Conservation (phyloP, 2,888 invertebrate genomes). For the Seladonia tumulorum region DNA sequence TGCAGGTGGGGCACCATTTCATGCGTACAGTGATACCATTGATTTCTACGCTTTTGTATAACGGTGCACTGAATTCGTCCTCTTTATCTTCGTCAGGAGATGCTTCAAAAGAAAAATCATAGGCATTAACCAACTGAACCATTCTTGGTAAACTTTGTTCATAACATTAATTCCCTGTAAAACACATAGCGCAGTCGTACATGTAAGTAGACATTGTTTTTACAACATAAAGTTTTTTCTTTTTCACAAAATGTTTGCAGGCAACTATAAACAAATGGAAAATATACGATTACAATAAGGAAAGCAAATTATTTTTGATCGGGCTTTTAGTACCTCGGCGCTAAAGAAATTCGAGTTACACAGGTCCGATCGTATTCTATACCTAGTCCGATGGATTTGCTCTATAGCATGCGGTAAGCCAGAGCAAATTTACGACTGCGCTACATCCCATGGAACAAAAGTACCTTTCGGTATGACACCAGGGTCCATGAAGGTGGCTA, state of each 20-base stretch:
- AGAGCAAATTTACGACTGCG: not conserved
- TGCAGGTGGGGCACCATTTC: conserved; percentile 99
- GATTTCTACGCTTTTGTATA: conserved; percentile 99
- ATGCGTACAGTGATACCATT: conserved; percentile 99
- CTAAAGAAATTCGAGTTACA: not conserved
- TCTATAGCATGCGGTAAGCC: not conserved
- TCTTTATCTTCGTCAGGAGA: conserved; percentile 98
- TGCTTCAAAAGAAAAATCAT: conserved; percentile 86
- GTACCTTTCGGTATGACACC: conserved; percentile 99
- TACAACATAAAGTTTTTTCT: not conserved
- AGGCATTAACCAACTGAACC: not conserved
- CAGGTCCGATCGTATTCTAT: not conserved
- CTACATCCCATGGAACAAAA: not conserved
- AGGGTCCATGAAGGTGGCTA: conserved; percentile 99
- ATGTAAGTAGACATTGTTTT: not conserved
- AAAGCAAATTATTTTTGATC: not conserved
- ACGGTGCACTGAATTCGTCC: conserved; percentile 97
- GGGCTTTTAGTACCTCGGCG: not conserved
- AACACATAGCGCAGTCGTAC: not conserved
- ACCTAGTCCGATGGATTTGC: not conserved
- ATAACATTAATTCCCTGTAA: not conserved
- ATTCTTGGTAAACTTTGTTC: not conserved
- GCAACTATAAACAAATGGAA: not conserved
- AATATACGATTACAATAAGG: not conserved
- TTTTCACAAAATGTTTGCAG: not conserved